Conservation (phyloP, 2,113 vertebrate species). For the Colius striatus region DNA sequence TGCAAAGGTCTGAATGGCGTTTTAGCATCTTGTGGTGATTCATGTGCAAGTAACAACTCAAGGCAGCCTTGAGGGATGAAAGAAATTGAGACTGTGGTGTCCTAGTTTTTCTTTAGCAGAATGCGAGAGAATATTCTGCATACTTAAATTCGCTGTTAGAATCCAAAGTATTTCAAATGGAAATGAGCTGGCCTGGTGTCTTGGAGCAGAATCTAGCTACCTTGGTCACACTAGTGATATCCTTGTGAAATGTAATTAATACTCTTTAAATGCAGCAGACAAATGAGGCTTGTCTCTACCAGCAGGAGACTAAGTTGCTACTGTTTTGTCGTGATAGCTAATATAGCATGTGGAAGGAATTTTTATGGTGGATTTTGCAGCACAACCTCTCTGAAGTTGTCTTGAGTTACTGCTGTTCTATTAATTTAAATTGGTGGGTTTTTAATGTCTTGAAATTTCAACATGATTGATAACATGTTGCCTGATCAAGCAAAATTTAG, state of each 20-base stretch:
- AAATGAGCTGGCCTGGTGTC: neutral
- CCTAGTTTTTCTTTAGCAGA: neutral
- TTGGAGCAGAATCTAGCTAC: neutral
- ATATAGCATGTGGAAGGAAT: neutral
- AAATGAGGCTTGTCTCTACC: neutral
- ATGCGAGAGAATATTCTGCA: slow-evolving; percentile 7
- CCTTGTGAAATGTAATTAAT: neutral
- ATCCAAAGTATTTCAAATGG: neutral
- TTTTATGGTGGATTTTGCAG: neutral
- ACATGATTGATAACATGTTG: neutral
- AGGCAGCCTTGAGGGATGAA: neutral
- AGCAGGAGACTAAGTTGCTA: neutral
- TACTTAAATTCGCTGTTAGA: neutral
- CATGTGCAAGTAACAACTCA: slow-evolving; percentile 1
- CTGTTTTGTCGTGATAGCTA: neutral
- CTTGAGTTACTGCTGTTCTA: neutral
- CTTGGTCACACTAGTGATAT: too few relatives aligned
- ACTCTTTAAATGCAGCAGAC: neutral
- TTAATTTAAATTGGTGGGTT: neutral
- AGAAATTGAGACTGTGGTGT: neutral
- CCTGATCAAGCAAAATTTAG: neutral
- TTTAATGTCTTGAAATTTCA: neutral
- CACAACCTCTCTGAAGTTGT: neutral
- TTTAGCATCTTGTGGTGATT: neutral
- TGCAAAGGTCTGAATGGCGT: neutral